Percentiles rank a stretch among this genome's conserved stretches.
These are phyloP conservation scores for Intoshia linei DNA, from an alignment of 1,140 invertebrate species.

Conservation along the genomic window DNA sequence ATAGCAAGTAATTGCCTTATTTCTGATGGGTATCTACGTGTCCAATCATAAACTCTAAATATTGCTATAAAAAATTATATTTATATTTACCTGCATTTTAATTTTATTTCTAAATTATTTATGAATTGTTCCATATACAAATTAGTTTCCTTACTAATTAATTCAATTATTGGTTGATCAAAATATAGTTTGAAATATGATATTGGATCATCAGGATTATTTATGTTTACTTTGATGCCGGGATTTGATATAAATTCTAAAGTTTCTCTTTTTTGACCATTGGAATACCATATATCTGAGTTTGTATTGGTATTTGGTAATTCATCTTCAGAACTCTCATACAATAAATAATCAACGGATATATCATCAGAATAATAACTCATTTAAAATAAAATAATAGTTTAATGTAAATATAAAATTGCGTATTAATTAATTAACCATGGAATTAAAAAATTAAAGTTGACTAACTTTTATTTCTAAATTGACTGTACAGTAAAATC, in stretches of 20 bases:
- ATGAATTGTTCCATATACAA: neutral
- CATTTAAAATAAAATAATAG: too few species aligned
- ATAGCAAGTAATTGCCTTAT: neutral
- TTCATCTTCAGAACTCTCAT: neutral
- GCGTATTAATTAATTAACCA: too few species aligned
- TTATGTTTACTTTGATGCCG: neutral
- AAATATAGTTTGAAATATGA: neutral
- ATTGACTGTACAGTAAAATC: too few species aligned
- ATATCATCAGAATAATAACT: neutral
- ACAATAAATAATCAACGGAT: neutral
- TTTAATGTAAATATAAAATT: too few species aligned
- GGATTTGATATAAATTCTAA: neutral
- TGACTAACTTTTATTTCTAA: too few species aligned
- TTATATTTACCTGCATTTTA: neutral
- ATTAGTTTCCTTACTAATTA: too few species aligned
- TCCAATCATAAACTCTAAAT: neutral
- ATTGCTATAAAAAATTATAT: neutral
- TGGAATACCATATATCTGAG: neutral
- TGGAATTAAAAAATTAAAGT: too few species aligned
- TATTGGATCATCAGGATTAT: neutral
- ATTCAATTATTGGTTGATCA: neutral
- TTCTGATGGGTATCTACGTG: neutral
- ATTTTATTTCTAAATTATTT: neutral
- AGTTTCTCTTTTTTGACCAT: neutral
- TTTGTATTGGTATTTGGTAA: neutral